Conservation (phyloP, 1,140 invertebrate species). For the Tetramorium parvispinum region DNA sequence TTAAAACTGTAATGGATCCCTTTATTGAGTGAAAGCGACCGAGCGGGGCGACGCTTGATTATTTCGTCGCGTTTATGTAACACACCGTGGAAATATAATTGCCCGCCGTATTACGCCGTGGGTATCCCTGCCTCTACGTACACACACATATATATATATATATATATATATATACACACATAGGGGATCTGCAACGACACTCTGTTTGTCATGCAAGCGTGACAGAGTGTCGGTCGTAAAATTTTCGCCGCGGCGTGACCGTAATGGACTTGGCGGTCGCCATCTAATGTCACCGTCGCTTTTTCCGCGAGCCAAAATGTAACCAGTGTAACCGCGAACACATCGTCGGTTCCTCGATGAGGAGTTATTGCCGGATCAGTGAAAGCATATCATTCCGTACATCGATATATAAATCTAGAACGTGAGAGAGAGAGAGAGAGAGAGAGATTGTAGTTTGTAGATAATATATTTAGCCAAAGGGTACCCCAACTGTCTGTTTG, state of each 20-base stretch:
- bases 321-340: constrained; percentile 7
- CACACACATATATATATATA: too few relatives aligned
- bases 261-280: constrained; percentile 21
- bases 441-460: too few relatives aligned
- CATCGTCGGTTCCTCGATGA: constrained; percentile 18
- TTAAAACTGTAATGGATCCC: constrained; percentile 57
- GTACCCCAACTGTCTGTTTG: too few relatives aligned
- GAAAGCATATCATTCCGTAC: constrained; percentile 39
- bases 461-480: too few relatives aligned
- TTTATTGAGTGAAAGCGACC: constrained; percentile 57
- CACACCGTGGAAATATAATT: constrained; percentile 51
- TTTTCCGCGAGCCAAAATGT: constrained; percentile 19
- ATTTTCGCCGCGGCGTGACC: not conserved
- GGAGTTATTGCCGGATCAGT: constrained; percentile 39
- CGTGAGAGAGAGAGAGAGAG: not conserved
- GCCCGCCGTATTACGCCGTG: constrained; percentile 37
- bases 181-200: not conserved
- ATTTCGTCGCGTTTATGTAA: constrained; percentile 45
- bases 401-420: not conserved
- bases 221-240: constrained; percentile 46
- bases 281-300: constrained; percentile 16
- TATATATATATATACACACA: too few relatives aligned
- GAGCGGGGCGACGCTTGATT: constrained; percentile 32
- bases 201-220: constrained; percentile 47
- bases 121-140: not conserved